Percentiles rank a stretch among this genome's conserved stretches.
phyloP scores from a whole-genome alignment of 1,140 invertebrate genomes.

The Drosophila willistoni region DNA sequence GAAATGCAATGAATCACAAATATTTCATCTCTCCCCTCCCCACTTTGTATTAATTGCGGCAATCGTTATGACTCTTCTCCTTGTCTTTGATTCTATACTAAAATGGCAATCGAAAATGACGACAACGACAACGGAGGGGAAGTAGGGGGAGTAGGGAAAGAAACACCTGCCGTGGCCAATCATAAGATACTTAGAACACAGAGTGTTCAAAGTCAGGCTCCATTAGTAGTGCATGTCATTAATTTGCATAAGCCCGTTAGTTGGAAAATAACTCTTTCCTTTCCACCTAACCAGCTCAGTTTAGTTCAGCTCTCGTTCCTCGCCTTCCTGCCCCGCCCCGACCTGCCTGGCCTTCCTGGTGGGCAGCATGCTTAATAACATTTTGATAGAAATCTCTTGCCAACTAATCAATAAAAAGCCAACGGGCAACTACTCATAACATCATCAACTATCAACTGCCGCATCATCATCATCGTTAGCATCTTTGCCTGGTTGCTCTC shows the following conservation, averaged over 20 bases:
- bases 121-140: neutral
- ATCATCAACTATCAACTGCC: slow-evolving; percentile 15
- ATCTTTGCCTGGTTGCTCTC: slow-evolving; percentile 30
- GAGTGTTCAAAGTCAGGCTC: slow-evolving; percentile 49
- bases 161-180: slow-evolving; percentile 37
- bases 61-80: slow-evolving; percentile 35
- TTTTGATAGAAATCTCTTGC: slow-evolving; percentile 62
- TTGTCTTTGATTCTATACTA: slow-evolving; percentile 35
- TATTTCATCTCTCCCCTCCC: slow-evolving; percentile 35
- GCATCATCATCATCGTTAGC: slow-evolving; percentile 26
- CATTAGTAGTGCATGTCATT: slow-evolving; percentile 77
- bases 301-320: slow-evolving; percentile 17
- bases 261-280: slow-evolving; percentile 20
- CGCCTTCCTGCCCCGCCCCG: neutral
- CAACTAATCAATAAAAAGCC: slow-evolving; percentile 68
- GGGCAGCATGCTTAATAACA: slow-evolving; percentile 52
- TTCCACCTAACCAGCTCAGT: slow-evolving; percentile 20
- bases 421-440: slow-evolving; percentile 44
- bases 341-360: too few species aligned
- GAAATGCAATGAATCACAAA: slow-evolving; percentile 66
- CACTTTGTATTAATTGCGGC: slow-evolving; percentile 63
- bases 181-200: slow-evolving; percentile 46
- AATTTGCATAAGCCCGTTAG: slow-evolving; percentile 74
- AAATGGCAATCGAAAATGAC: neutral
- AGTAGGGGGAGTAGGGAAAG: neutral